Evolutionary conservation across 1,140 invertebrate species (phyloP).

Genomic region (Eumaeus atala): DNA sequence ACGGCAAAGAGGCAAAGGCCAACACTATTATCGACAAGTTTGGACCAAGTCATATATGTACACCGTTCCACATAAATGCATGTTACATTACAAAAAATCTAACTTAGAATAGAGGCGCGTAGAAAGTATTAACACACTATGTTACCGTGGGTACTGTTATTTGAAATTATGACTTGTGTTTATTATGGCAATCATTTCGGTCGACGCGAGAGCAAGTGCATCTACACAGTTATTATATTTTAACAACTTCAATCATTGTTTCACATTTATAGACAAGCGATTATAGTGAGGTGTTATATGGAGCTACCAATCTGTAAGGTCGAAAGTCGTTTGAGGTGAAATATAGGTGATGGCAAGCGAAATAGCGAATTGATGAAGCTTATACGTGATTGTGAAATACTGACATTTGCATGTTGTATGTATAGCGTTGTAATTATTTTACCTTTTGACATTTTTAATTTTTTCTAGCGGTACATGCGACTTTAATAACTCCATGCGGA

Average conservation of each 20-base stretch:
- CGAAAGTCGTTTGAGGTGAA: neutral
- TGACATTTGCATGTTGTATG: conserved; percentile 47
- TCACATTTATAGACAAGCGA: conserved; percentile 13
- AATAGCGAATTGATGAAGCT: conserved; percentile 20
- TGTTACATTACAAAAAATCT: neutral
- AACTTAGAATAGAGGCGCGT: neutral
- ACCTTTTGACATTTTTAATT: conserved; percentile 2
- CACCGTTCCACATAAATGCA: neutral
- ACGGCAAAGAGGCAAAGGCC: conserved; percentile 51
- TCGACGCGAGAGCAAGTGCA: conserved; percentile 48
- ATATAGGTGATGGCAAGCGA: conserved; percentile 20
- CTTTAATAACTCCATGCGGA: too few relatives aligned
- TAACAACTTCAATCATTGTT: conserved; percentile 31
- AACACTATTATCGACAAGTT: conserved; percentile 44
- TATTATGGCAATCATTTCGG: conserved; percentile 58
- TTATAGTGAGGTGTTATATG: neutral
- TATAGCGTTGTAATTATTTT: conserved; percentile 3
- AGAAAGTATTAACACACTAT: conserved; percentile 12
- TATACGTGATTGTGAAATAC: conserved; percentile 29
- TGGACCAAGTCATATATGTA: conserved; percentile 31
- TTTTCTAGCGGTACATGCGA: too few relatives aligned
- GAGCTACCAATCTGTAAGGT: neutral
- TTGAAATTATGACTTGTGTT: conserved; percentile 52
- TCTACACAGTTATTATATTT: conserved; percentile 50
- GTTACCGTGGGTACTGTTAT: conserved; percentile 28